Evolutionary conservation across 2,797 vertebrate genomes (phyloP).

Genomic region (Malurus leucopterus): DNA sequence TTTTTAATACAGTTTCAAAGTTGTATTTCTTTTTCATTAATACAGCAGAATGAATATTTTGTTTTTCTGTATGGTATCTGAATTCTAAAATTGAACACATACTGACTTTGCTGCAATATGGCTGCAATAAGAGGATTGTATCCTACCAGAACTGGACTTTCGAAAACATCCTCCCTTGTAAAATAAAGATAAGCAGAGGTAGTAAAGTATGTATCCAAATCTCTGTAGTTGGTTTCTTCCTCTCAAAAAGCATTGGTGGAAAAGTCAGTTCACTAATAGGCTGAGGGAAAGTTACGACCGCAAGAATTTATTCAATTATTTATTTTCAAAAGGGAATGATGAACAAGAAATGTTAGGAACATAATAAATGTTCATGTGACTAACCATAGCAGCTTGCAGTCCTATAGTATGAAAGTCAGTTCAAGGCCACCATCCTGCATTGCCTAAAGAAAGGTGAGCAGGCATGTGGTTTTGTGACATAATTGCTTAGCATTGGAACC

Average conservation of each 20-base stretch:
- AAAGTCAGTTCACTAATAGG: background rate
- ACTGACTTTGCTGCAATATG: background rate
- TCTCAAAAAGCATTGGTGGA: background rate
- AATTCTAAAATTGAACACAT: background rate
- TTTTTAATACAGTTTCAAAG: background rate
- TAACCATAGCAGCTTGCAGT: background rate
- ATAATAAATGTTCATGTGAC: background rate
- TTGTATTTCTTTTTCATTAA: background rate
- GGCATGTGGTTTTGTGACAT: background rate
- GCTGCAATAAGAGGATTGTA: background rate
- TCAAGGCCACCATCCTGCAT: background rate
- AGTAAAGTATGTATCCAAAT: background rate
- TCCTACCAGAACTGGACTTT: background rate
- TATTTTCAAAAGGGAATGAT: background rate
- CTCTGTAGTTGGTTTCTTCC: background rate
- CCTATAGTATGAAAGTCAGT: rapidly evolving
- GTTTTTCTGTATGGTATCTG: background rate
- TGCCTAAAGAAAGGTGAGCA: background rate
- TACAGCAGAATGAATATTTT: background rate
- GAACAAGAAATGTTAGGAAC: background rate
- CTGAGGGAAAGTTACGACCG: background rate
- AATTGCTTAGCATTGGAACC: background rate
- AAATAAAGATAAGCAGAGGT: background rate
- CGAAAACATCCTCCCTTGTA: background rate
- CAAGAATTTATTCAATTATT: background rate